Evolutionary conservation across 2,113 vertebrate species (phyloP).

Genomic region (Platanista minor): DNA sequence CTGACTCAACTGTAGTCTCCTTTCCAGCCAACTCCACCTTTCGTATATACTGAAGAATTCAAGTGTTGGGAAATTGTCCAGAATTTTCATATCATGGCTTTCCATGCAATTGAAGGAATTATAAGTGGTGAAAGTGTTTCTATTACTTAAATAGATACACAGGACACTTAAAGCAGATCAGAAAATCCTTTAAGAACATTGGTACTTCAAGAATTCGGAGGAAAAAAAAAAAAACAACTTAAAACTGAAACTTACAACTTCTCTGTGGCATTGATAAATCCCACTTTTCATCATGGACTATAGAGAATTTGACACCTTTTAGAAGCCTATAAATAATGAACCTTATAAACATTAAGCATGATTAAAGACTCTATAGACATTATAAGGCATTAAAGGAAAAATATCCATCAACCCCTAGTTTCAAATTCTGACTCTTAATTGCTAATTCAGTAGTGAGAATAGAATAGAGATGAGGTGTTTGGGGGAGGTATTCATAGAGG

Average conservation of each 20-base stretch:
- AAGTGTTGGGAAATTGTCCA: background rate
- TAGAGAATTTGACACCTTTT: conserved; percentile 2
- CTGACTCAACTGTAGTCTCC: background rate
- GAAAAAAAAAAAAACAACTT: background rate
- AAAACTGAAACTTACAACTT: background rate
- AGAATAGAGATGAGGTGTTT: background rate
- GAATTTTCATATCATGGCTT: background rate
- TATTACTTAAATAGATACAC: background rate
- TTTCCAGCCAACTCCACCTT: background rate
- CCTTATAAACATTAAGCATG: background rate
- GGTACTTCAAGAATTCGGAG: conserved; percentile 16
- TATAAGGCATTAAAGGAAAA: background rate
- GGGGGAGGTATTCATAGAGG: background rate
- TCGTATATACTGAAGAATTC: background rate
- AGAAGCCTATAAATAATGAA: background rate
- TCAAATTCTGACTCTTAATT: background rate
- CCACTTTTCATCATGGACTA: background rate
- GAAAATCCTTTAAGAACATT: conserved; percentile 35
- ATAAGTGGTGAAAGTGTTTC: background rate
- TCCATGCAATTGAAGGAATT: background rate
- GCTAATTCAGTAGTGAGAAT: background rate
- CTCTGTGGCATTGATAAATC: conserved; percentile 25
- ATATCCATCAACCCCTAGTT: background rate
- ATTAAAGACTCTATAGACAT: background rate
- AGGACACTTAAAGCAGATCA: background rate